Percentiles rank a stretch among this genome's conserved stretches.
Evolutionary conservation across 1,140 invertebrate genomes (phyloP).

Genomic region (Papilio xuthus): DNA sequence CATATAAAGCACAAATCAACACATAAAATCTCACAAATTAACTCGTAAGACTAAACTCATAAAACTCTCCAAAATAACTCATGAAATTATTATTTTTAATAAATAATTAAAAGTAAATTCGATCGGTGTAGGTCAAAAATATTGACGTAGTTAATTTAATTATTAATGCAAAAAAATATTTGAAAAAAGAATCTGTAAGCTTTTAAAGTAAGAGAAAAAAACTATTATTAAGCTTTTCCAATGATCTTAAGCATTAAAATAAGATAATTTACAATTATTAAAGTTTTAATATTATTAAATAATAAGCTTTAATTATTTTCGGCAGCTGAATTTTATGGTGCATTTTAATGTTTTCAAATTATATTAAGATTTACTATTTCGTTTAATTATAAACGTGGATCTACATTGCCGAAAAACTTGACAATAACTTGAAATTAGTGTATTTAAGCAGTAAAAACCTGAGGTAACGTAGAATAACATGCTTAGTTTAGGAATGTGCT

Average conservation of each 20-base stretch:
- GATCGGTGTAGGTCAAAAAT: no score
- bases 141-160: no score
- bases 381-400: not conserved
- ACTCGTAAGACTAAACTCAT: no score
- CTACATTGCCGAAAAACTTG: not conserved
- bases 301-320: conserved; percentile 39
- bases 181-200: no score
- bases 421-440: not conserved
- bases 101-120: not conserved
- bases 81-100: no score
- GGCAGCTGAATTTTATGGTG: conserved; percentile 62
- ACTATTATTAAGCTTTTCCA: conserved; percentile 43
- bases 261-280: not conserved
- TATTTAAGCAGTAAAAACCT: not conserved
- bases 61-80: no score
- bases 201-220: not conserved
- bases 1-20: conserved; percentile 83
- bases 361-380: not conserved
- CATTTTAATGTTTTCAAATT: conserved; percentile 40
- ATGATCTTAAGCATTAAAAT: conserved; percentile 52
- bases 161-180: no score
- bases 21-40: conserved; percentile 49
- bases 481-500: not conserved
- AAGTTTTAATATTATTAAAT: conserved; percentile 20
- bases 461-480: not conserved